These are phyloP conservation scores for Gorsachius goisagi DNA, from an alignment of 2,113 vertebrate genomes.

Conservation along the genomic window DNA sequence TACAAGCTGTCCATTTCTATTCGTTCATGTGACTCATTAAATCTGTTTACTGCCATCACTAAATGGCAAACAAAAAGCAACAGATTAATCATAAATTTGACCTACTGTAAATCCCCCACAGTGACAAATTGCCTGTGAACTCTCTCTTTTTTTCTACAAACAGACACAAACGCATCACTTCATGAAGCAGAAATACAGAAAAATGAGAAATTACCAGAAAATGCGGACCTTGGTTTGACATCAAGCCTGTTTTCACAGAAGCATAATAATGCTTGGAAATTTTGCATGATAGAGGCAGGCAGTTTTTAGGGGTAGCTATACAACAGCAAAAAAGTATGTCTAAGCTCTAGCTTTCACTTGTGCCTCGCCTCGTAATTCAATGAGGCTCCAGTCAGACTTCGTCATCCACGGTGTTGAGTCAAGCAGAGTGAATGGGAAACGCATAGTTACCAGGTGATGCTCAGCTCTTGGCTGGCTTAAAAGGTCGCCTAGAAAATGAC, in stretches of 20 bases:
- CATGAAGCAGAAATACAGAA: not conserved
- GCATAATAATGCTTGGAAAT: not conserved
- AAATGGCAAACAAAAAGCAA: conserved; percentile 24
- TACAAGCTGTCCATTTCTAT: not conserved
- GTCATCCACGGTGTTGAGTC: not conserved
- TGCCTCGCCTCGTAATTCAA: not conserved
- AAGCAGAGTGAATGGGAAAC: conserved; percentile 14
- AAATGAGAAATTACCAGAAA: not conserved
- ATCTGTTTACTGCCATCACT: conserved; percentile 16
- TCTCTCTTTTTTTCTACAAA: not conserved
- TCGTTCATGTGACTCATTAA: not conserved
- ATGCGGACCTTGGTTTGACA: not conserved
- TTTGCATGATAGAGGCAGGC: not conserved
- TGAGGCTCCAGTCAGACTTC: not conserved
- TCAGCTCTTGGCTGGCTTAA: conserved; percentile 48
- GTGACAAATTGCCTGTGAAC: not conserved
- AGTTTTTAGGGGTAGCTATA: not conserved
- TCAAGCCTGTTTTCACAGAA: not conserved
- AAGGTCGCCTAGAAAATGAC: conserved; percentile 36
- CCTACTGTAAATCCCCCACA: conserved; percentile 6
- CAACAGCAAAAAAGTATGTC: not conserved
- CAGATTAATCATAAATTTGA: conserved; percentile 32
- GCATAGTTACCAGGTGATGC: conserved; percentile 54
- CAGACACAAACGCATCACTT: not conserved
- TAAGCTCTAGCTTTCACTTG: not conserved